phyloP scores from a whole-genome alignment of 2,888 invertebrate species.

The Calephelis perditalis region DNA sequence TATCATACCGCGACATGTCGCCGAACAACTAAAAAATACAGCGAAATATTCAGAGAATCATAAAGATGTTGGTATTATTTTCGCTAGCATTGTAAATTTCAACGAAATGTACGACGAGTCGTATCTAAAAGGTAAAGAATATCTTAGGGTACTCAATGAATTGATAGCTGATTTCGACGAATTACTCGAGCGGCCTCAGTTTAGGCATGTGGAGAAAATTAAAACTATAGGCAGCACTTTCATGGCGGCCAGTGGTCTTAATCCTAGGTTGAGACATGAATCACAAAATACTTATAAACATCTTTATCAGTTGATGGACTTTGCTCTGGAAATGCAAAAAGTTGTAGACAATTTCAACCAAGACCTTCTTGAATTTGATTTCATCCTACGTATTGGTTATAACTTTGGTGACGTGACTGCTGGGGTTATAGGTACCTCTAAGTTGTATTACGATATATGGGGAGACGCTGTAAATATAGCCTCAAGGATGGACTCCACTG shows the following conservation, averaged over 20 bases:
- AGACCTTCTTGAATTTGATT: slow-evolving; percentile 93
- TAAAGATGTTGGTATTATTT: slow-evolving; percentile 94
- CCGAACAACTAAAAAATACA: slow-evolving; percentile 94
- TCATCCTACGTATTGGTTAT: slow-evolving; percentile 91
- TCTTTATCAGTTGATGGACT: slow-evolving; percentile 93
- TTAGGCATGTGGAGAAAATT: slow-evolving; percentile 95
- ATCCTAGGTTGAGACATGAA: slow-evolving; percentile 85
- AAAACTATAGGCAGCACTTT: slow-evolving; percentile 98
- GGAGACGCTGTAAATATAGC: slow-evolving; percentile 99
- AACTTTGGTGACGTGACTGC: slow-evolving; percentile 98
- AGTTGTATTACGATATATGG: slow-evolving; percentile 98
- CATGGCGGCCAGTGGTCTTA: slow-evolving; percentile 98
- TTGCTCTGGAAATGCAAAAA: slow-evolving; percentile 93
- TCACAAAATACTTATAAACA: slow-evolving; percentile 86
- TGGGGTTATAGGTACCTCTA: slow-evolving; percentile 97
- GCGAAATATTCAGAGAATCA: slow-evolving; percentile 97
- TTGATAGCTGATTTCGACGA: slow-evolving; percentile 98
- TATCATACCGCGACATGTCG: slow-evolving; percentile 97
- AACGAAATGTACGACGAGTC: slow-evolving; percentile 99
- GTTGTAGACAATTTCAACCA: slow-evolving; percentile 92
- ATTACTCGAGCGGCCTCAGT: slow-evolving; percentile 87
- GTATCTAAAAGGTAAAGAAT: slow-evolving; percentile 96
- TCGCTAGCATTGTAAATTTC: slow-evolving; percentile 97
- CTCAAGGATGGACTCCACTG: slow-evolving; percentile 97
- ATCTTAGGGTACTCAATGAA: slow-evolving; percentile 95